These are phyloP conservation scores for Andrena dorsata DNA, from an alignment of 2,888 invertebrate species.

Conservation along the genomic window DNA sequence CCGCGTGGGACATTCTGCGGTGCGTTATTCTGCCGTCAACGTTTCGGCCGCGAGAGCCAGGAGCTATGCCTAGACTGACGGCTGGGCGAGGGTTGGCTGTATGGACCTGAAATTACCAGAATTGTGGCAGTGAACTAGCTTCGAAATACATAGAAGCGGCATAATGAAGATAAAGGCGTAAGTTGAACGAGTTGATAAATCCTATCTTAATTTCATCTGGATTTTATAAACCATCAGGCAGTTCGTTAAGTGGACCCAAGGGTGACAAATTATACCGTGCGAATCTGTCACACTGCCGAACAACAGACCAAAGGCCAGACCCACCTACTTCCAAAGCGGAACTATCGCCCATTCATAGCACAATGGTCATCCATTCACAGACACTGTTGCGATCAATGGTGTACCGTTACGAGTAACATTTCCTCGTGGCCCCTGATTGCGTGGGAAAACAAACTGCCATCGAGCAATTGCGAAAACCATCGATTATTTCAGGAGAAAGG, in stretches of 20 bases:
- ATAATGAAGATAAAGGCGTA: too few relatives aligned
- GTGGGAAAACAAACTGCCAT: constrained; percentile 64
- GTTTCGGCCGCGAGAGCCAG: neutral
- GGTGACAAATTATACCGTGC: constrained; percentile 51
- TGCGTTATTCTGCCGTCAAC: neutral
- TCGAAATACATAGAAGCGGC: too few relatives aligned
- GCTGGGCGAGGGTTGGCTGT: neutral
- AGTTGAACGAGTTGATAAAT: neutral
- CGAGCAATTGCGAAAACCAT: constrained; percentile 41
- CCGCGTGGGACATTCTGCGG: constrained; percentile 79
- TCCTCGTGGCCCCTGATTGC: constrained; percentile 45
- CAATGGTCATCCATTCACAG: constrained; percentile 68
- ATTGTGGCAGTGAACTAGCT: too few relatives aligned
- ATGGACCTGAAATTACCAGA: too few relatives aligned
- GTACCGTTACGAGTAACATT: constrained; percentile 66
- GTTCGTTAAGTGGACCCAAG: neutral
- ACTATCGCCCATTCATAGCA: constrained; percentile 67
- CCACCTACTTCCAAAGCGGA: constrained; percentile 74
- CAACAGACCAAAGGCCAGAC: constrained; percentile 69
- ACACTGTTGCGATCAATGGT: constrained; percentile 59
- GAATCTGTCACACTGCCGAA: constrained; percentile 64
- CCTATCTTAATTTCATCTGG: neutral
- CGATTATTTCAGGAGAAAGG: neutral
- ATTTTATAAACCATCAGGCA: constrained; percentile 7
- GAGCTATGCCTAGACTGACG: neutral